Conservation (phyloP, 2,113 vertebrate species). For the Grammomys surdaster region DNA sequence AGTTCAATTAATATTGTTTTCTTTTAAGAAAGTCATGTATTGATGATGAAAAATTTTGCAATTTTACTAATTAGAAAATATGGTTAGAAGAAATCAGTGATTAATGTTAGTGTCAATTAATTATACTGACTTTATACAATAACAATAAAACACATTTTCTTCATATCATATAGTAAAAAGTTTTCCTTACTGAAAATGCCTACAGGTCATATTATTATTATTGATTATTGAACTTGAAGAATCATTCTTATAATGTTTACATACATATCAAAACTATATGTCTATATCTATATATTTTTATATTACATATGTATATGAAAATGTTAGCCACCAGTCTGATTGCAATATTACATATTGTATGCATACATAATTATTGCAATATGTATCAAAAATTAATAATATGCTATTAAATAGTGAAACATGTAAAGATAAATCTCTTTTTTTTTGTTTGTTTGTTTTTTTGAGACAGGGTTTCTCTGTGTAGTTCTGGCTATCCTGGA, state of each 20-base stretch:
- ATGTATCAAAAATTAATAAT: background rate
- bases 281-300: too few species aligned
- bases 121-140: background rate
- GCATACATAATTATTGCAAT: background rate
- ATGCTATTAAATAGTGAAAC: background rate
- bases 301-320: too few species aligned
- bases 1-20: background rate
- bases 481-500: too few species aligned
- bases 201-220: background rate
- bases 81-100: background rate
- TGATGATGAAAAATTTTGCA: background rate
- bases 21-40: background rate
- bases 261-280: background rate
- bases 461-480: too few species aligned
- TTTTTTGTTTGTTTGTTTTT: too few species aligned
- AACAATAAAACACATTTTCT: background rate
- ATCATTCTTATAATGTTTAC: background rate
- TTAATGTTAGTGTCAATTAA: background rate
- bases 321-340: background rate
- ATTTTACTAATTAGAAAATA: background rate
- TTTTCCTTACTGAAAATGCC: background rate
- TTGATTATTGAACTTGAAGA: background rate
- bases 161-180: background rate
- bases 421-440: background rate
- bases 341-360: background rate